These are phyloP conservation scores for Zosterops pallidus DNA, from an alignment of 2,113 vertebrate species.

Conservation along the genomic window DNA sequence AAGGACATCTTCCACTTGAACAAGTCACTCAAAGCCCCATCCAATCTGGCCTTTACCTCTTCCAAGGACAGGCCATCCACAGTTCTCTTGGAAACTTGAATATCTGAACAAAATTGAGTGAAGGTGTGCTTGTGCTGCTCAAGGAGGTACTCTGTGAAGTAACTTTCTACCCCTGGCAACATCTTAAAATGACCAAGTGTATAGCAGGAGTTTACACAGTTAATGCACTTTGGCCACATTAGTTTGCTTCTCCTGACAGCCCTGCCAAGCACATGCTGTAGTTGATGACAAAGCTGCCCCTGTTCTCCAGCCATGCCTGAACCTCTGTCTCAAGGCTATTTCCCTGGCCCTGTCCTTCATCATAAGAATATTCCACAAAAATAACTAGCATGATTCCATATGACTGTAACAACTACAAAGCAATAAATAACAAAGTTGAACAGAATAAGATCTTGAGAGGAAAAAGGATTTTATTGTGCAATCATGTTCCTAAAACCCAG, in stretches of 20 bases:
- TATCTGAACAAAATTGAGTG: neutral
- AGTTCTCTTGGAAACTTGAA: neutral
- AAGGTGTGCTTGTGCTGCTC: neutral
- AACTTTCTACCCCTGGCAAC: neutral
- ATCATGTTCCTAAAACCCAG: neutral
- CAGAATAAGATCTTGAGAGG: neutral
- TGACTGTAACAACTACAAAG: neutral
- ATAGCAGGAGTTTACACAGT: neutral
- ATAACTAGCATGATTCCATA: neutral
- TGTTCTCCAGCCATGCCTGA: neutral
- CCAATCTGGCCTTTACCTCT: neutral
- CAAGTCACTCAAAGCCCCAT: neutral
- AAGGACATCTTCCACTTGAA: neutral
- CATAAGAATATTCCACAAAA: neutral
- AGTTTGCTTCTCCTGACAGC: neutral
- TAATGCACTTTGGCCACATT: neutral
- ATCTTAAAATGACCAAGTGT: neutral
- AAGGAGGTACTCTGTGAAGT: neutral
- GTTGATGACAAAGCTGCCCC: neutral
- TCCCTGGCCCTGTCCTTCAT: neutral
- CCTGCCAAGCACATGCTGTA: neutral
- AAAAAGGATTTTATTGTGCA: neutral
- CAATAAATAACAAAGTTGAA: neutral
- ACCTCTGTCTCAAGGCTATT: neutral
- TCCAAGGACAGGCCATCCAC: neutral